Evolutionary conservation across 2,797 vertebrate species (phyloP), one percentile per base, ranked within the genome.

Genomic region (Halcyon leucocephala): DNA sequence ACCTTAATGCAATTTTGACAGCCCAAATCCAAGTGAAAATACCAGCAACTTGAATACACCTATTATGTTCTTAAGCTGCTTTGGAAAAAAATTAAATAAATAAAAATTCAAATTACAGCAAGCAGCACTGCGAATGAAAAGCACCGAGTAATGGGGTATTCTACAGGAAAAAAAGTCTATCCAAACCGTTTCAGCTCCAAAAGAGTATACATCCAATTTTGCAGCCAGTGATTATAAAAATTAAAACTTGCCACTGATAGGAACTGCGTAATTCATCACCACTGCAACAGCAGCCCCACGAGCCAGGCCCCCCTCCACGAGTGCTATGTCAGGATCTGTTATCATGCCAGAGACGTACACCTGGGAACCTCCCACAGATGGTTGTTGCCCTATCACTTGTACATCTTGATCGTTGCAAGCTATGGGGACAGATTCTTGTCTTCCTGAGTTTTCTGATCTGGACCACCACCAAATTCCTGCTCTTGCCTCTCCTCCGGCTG

Each of bases 241-340:
- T 5, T 15, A 80, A 91, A 52, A 12, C 48, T 52, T 7, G 2
- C 15, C 0, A 0, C 41, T 28, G 66, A 15, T 17, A 29, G 0
- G 73, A 90, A 19, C 58, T 2, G 7, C 1, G 0, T 2, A 25
- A 61, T 2, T 82, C 62, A 72, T 65, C 49, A 14, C 33, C 74
- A 77, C 77, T 78, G 64, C 0, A 0, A 80, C 0, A 89, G 84
- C 67, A 86, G 46, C 64, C 35, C 78, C 4, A 0, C 21, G 60
- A 91, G 82, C 25, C 37, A 16, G 26, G 48, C 17, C 29, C n/a
- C 42, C 7, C n/a, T 5, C 6, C 1, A 0, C 49, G 57, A 86
- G 29, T 15, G 49, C 46, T 33, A 10, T 1, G 0, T 24, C 21
- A 37, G 28, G 48, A 51, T 28, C 37, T 46, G 14, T 2, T 19